Conservation (phyloP, 2,888 invertebrate genomes). For the Melitaea athalia region DNA sequence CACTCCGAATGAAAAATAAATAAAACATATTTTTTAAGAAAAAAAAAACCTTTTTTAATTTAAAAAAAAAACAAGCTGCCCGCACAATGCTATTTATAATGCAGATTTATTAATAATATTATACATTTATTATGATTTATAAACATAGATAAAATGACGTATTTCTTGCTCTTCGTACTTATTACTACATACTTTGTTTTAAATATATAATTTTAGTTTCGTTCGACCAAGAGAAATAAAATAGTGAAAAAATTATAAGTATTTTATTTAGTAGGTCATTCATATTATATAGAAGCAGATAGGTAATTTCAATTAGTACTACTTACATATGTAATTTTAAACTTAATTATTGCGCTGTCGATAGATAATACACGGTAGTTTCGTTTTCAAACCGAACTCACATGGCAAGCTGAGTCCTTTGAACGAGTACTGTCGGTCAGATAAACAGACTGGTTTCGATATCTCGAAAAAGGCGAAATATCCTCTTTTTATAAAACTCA, state of each 20-base stretch:
- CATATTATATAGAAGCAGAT: background rate
- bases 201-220: background rate
- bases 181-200: background rate
- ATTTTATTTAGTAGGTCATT: background rate
- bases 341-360: background rate
- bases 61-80: background rate
- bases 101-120: background rate
- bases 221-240: background rate
- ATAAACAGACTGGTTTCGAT: slow-evolving; percentile 77
- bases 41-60: background rate
- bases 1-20: background rate
- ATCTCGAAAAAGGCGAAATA: slow-evolving; percentile 66
- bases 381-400: slow-evolving; percentile 51
- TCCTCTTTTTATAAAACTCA: slow-evolving; percentile 56
- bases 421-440: slow-evolving; percentile 57
- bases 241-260: too few species aligned
- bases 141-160: background rate
- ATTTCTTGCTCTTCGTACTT: slow-evolving; percentile 2
- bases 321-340: too few species aligned
- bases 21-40: too few species aligned
- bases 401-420: slow-evolving; percentile 44
- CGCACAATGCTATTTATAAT: background rate
- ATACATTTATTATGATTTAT: background rate
- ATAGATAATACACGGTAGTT: slow-evolving; percentile 2
- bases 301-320: background rate